These are phyloP conservation scores for Galemys pyrenaicus DNA, from an alignment of 2,113 vertebrate genomes.

Conservation along the genomic window DNA sequence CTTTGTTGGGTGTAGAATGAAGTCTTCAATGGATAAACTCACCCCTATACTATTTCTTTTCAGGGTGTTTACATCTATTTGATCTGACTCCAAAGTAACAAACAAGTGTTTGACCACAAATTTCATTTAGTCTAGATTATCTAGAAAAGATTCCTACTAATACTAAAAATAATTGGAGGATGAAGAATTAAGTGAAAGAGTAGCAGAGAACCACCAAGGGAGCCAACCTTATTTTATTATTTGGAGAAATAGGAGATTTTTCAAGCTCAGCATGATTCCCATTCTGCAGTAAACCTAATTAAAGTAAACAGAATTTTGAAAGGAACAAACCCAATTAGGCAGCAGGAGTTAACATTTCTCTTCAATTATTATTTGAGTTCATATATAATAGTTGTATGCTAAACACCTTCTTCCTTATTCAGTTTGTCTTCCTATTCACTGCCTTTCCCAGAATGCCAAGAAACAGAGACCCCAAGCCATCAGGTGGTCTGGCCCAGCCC, in stretches of 20 bases:
- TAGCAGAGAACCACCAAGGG: not conserved
- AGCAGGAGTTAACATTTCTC: constrained; percentile 35
- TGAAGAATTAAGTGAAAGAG: not conserved
- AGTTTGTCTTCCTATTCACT: not conserved
- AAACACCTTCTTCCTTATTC: not conserved
- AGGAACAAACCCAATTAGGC: constrained; percentile 49
- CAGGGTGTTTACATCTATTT: not conserved
- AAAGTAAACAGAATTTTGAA: constrained; percentile 59
- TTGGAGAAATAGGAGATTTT: constrained; percentile 42
- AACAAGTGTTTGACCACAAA: not conserved
- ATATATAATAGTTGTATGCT: not conserved
- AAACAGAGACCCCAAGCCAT: not conserved
- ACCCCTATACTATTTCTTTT: constrained; percentile 12
- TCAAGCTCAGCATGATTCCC: constrained; percentile 56
- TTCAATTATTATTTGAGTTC: constrained; percentile 35
- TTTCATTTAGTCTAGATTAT: not conserved
- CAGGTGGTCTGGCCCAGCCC: not conserved
- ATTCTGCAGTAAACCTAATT: constrained; percentile 60
- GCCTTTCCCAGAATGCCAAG: not conserved
- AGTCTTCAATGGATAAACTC: not conserved
- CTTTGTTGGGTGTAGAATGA: not conserved
- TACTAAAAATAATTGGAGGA: constrained; percentile 12
- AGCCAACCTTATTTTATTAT: constrained; percentile 9
- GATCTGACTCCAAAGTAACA: constrained; percentile 5
- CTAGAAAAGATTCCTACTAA: constrained; percentile 14